phyloP scores from a whole-genome alignment of 2,113 vertebrate species.

The Tragelaphus imberbis region DNA sequence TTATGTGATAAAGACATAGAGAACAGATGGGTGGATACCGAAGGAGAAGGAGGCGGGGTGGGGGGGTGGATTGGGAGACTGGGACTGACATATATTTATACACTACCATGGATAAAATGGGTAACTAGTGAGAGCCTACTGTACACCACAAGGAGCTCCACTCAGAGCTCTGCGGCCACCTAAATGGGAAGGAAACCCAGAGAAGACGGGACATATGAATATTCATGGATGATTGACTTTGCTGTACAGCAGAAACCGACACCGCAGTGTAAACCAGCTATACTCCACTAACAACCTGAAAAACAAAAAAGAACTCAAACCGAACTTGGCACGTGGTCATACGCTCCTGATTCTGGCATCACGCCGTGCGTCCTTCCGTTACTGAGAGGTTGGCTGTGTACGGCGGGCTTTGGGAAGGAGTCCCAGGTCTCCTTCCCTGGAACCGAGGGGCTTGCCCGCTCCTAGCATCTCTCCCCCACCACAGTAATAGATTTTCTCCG shows the following conservation, averaged over 20 bases:
- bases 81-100: not conserved
- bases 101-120: not conserved
- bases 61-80: not conserved
- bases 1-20: not conserved
- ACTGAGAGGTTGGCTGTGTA: not conserved
- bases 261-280: not conserved
- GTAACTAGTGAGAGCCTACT: not conserved
- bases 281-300: not conserved
- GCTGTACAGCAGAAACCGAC: not conserved
- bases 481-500: not conserved
- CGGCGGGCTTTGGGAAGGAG: accelerated
- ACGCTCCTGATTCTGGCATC: not conserved
- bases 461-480: not conserved
- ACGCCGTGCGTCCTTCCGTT: accelerated
- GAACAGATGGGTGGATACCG: not conserved
- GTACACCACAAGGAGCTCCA: not conserved
- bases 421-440: not conserved
- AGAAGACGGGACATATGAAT: not conserved
- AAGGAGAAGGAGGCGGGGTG: not conserved
- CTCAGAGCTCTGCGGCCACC: not conserved
- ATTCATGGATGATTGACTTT: not conserved
- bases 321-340: not conserved
- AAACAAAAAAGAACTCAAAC: not conserved
- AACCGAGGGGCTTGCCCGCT: accelerated
- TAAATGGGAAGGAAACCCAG: not conserved